Percentiles rank a stretch among this genome's conserved stretches.
These are phyloP conservation scores for Coptodon bakossiorum DNA, from an alignment of 2,113 vertebrate genomes.

Conservation along the genomic window DNA sequence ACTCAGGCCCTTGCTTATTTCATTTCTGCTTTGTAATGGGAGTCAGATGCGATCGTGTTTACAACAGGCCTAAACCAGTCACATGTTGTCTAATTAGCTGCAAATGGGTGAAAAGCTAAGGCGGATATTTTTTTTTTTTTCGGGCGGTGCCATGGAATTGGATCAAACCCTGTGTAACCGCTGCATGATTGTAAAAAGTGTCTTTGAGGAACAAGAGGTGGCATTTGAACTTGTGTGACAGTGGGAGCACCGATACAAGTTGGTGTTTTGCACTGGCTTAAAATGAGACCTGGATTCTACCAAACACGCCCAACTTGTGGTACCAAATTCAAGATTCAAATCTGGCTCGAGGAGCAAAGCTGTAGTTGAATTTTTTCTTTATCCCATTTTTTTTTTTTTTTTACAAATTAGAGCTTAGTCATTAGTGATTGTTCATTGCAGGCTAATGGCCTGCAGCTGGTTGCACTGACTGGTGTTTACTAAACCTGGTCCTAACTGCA, in stretches of 20 bases:
- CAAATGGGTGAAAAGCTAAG: conserved; percentile 43
- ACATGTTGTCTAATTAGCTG: conserved; percentile 71
- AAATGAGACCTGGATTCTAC: not conserved
- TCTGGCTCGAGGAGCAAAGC: not conserved
- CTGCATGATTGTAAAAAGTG: conserved; percentile 1
- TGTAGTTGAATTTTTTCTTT: not conserved
- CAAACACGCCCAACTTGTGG: not conserved
- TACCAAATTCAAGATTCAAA: not conserved
- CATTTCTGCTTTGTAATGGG: conserved; percentile 88
- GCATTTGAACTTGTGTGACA: not conserved
- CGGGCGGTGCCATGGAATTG: not conserved
- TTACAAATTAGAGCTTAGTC: not conserved
- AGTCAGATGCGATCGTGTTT: conserved; percentile 88
- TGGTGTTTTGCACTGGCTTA: not conserved
- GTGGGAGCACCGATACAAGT: not conserved
- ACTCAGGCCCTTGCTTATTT: conserved; percentile 77
- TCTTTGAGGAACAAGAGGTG: not conserved
- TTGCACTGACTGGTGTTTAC: not conserved
- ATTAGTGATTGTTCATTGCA: not conserved
- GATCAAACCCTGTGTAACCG: conserved; percentile 30
- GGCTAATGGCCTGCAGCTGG: not conserved
- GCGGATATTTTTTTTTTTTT: conserved; percentile 27
- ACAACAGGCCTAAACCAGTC: conserved; percentile 70
- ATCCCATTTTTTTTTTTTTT: not conserved
- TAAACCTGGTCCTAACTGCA: not conserved